A percentile compares a stretch with the other conserved stretches of the same genome.
Evolutionary conservation across 2,797 vertebrate species (phyloP).

Genomic region (Carduelis carduelis): DNA sequence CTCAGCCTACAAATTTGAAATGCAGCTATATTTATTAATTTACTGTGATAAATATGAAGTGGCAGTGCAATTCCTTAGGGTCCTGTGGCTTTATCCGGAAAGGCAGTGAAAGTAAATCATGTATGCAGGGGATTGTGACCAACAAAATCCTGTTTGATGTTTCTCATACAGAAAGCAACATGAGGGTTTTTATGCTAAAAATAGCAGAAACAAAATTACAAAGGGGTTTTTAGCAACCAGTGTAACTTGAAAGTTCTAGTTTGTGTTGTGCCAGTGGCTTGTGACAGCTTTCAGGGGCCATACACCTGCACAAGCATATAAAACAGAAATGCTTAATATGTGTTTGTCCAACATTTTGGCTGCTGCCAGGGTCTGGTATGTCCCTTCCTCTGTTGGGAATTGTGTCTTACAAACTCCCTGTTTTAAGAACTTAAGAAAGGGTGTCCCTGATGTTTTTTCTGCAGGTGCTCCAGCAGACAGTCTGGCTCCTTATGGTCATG

Average conservation of each 20-base stretch:
- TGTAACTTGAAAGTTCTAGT: not conserved
- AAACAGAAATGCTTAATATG: not conserved
- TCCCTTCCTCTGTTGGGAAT: not conserved
- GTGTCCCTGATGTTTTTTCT: not conserved
- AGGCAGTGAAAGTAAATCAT: not conserved
- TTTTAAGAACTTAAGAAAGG: not conserved
- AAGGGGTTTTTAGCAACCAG: not conserved
- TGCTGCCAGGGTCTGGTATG: not conserved
- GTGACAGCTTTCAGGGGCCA: not conserved
- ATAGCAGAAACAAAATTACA: not conserved
- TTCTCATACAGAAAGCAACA: not conserved
- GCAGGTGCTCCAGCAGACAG: not conserved
- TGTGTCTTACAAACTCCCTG: not conserved
- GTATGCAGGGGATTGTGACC: rapidly evolving
- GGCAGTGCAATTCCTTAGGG: not conserved
- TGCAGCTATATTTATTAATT: not conserved
- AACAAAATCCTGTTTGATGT: not conserved
- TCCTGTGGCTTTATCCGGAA: not conserved
- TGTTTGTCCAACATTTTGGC: not conserved
- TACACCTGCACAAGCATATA: rapidly evolving
- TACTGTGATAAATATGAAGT: not conserved
- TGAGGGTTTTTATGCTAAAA: not conserved
- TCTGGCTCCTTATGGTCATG: not conserved
- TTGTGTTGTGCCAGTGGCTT: not conserved
- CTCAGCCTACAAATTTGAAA: not conserved